Base-by-base conservation (phyloP, 2,797 vertebrate species). In the Zalophus californianus region DNA sequence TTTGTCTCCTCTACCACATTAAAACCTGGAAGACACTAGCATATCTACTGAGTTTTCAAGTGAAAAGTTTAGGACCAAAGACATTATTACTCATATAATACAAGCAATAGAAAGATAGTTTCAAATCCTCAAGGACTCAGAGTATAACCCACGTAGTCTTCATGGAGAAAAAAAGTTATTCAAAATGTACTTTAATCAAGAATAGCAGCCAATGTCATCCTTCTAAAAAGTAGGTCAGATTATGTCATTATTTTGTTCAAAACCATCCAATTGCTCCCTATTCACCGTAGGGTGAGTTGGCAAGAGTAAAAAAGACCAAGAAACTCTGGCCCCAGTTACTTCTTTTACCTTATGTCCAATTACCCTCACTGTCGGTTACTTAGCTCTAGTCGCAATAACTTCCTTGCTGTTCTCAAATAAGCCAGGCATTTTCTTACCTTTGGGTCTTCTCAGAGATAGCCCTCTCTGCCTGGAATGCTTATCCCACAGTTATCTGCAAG, bases 161-260 rank as follows among this genome's bases (percentile, higher is more conserved):
- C 41, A 62, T 52, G 4, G 75, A 66, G 29, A 68, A 90, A 82
- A 84, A 91, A 86, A 50, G 29, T 72, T 78, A 66, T 64, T 96
- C n/a, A 94, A 93, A 95, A 82, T 44, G 94, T 66, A 77, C 25
- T 96, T 85, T 50, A 68, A 94, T 60, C 64, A 94, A 94, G 85
- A 90, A 93, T 56, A 94, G 58, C 25, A 88, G 25, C 60, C 72
- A 75, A 54, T 13, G 2, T 75, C 75, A 79, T 83, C 32, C 25
- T 87, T 86, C 83, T 73, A 14, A 96, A 95, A 97, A 94, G 48
- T 92, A 94, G 94, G 68, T 95, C 89, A 79, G 68, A 75, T 73
- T n/a, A 50, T 79, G 86, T 83, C 56, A 88, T 91, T 88, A 13
- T 52, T 92, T 58, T 91, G 25, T 35, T 79, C 23, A 73, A 27